Percentiles rank a stretch among this genome's conserved stretches.
These are phyloP conservation scores for Desmophyllum pertusum DNA, from an alignment of 92 coral and sea anemone species.

Conservation along the genomic window DNA sequence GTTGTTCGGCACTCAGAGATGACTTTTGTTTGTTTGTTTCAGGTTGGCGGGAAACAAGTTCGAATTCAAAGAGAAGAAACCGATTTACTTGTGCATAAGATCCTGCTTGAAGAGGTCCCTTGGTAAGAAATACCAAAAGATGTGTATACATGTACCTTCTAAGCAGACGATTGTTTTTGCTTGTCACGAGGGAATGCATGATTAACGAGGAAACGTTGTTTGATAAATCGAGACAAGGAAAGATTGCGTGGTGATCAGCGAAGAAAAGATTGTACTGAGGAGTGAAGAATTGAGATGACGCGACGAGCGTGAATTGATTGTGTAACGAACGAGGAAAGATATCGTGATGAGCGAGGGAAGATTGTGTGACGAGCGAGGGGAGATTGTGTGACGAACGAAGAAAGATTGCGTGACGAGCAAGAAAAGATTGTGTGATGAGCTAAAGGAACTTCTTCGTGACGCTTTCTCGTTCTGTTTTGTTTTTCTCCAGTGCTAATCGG, in stretches of 20 bases:
- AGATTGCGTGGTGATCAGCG: not conserved
- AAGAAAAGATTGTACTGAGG: too few relatives aligned
- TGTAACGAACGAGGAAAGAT: too few relatives aligned
- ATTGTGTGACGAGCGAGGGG: too few relatives aligned
- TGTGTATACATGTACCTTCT: not conserved
- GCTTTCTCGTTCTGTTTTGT: not conserved
- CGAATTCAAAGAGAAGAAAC: constrained; percentile 81
- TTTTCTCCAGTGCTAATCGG: constrained; percentile 19
- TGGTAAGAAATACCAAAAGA: constrained; percentile 67
- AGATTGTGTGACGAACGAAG: too few relatives aligned
- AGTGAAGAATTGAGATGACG: too few relatives aligned
- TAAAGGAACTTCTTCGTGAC: too few relatives aligned
- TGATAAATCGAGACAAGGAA: too few relatives aligned
- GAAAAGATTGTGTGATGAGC: too few relatives aligned
- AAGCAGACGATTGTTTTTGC: not conserved
- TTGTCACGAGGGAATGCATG: not conserved
- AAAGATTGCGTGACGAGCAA: too few relatives aligned
- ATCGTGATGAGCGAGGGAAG: too few relatives aligned
- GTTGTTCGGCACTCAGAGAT: not conserved
- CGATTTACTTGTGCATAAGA: constrained; percentile 85
- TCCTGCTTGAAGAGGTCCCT: constrained; percentile 85
- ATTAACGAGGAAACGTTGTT: too few relatives aligned
- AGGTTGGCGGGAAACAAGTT: constrained; percentile 80
- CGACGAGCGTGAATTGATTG: too few relatives aligned
- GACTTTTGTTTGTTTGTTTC: not conserved